These are phyloP conservation scores for Scomber scombrus DNA, from an alignment of 2,113 vertebrate genomes.

Conservation along the genomic window DNA sequence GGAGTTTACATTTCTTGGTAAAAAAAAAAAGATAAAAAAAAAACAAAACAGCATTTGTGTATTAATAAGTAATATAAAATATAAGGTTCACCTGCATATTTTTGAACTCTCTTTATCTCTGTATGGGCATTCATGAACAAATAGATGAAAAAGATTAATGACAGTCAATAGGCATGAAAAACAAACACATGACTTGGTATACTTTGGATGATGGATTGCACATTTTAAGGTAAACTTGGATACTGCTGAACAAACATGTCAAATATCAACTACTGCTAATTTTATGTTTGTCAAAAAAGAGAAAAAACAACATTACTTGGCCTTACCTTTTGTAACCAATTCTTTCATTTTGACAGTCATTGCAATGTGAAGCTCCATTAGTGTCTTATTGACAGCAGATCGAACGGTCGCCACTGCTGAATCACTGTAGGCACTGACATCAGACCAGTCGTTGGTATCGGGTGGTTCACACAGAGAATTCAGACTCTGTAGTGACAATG, in stretches of 20 bases:
- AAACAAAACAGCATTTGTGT: neutral
- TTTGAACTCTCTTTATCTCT: slow-evolving; percentile 23
- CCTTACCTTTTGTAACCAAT: slow-evolving; percentile 6
- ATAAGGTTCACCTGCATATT: slow-evolving; percentile 18
- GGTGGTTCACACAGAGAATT: neutral
- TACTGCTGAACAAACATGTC: too few species aligned
- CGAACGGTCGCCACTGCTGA: slow-evolving; percentile 15
- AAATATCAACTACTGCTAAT: too few species aligned
- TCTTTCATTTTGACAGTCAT: neutral
- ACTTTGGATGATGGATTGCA: too few species aligned
- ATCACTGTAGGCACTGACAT: slow-evolving; percentile 14
- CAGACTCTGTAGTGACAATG: slow-evolving; percentile 1
- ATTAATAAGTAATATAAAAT: too few species aligned
- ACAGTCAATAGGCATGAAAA: too few species aligned
- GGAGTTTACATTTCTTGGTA: too few species aligned
- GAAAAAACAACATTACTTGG: too few species aligned
- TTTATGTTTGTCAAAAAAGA: too few species aligned
- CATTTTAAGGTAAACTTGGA: too few species aligned
- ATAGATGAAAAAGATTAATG: too few species aligned
- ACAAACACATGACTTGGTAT: too few species aligned
- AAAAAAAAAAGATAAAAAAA: too few species aligned
- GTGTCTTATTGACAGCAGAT: neutral
- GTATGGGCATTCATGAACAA: neutral
- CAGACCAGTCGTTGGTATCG: slow-evolving; percentile 8
- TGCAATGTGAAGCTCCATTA: neutral